Evolutionary conservation across 2,888 invertebrate genomes (phyloP).

Genomic region (Galerucella pusilla): DNA sequence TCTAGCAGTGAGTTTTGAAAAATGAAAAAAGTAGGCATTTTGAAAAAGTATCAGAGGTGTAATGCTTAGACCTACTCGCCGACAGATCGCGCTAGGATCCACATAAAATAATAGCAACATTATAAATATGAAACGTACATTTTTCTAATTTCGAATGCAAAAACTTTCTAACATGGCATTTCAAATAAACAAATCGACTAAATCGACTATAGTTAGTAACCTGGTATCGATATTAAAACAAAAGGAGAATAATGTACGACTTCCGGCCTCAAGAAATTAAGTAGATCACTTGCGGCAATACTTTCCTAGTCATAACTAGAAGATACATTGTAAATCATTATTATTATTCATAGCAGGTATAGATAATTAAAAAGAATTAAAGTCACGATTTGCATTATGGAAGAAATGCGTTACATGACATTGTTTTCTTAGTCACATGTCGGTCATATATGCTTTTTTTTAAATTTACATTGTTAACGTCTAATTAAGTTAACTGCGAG

Average conservation of each 20-base stretch:
- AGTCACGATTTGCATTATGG: slow-evolving; percentile 27
- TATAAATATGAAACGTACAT: no score
- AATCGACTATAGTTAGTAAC: background rate
- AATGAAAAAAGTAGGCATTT: no score
- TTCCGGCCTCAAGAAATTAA: slow-evolving; percentile 28
- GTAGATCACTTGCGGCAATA: slow-evolving; percentile 3
- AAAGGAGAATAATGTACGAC: slow-evolving; percentile 20
- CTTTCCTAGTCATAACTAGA: slow-evolving; percentile 22
- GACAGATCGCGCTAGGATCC: no score
- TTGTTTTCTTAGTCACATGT: slow-evolving; percentile 14
- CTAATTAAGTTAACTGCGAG: no score
- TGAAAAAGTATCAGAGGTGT: no score
- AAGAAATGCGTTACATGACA: slow-evolving; percentile 9
- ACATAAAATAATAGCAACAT: no score
- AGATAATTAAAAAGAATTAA: slow-evolving; percentile 21
- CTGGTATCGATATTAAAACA: slow-evolving; percentile 17
- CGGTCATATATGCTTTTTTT: background rate
- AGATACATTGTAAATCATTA: slow-evolving; percentile 21
- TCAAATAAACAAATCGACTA: background rate
- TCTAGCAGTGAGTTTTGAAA: no score
- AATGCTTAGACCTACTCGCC: no score
- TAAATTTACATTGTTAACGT: background rate
- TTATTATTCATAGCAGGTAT: slow-evolving; percentile 27
- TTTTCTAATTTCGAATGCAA: no score
- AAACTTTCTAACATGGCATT: no score